These are phyloP conservation scores for Sanderia malayensis DNA, from an alignment of 30 jellyfish, hydroid and myxozoan species.

Conservation along the genomic window DNA sequence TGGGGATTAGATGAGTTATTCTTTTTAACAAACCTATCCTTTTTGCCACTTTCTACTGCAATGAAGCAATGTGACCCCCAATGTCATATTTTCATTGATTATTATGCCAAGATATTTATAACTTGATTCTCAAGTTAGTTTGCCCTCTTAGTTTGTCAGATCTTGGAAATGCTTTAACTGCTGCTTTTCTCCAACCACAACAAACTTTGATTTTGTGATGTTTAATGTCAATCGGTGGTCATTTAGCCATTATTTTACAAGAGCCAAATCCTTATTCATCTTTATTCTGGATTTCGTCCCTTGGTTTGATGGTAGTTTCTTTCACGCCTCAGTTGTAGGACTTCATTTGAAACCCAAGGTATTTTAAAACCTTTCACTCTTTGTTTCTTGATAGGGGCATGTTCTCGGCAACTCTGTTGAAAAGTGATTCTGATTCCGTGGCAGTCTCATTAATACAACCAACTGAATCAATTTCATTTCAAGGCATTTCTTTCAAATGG, in stretches of 20 bases:
- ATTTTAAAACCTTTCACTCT: constrained; percentile 59
- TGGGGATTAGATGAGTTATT: constrained; percentile 54
- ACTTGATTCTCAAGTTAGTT: constrained; percentile 23
- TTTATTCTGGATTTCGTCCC: constrained; percentile 15
- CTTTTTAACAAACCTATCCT: constrained; percentile 50
- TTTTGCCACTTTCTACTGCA: constrained; percentile 67
- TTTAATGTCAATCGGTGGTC: constrained; percentile 44
- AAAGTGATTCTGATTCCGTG: constrained; percentile 67
- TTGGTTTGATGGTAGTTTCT: constrained; percentile 72
- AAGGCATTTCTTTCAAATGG: constrained; percentile 64
- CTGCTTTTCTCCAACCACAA: constrained; percentile 26
- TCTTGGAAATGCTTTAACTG: constrained; percentile 25
- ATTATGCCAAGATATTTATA: constrained; percentile 12
- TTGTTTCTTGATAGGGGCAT: constrained; percentile 67
- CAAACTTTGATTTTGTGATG: constrained; percentile 40
- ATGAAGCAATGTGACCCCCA: constrained; percentile 76
- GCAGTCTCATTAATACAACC: constrained; percentile 69
- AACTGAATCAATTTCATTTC: constrained; percentile 56
- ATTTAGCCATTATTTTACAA: constrained; percentile 25
- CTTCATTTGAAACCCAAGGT: constrained; percentile 68
- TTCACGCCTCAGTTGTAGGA: constrained; percentile 72
- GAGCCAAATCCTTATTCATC: constrained; percentile 24
- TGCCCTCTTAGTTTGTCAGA: constrained; percentile 26
- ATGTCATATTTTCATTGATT: constrained; percentile 54
- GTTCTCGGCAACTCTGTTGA: constrained; percentile 75